Percentiles rank a stretch among this genome's conserved stretches.
These are phyloP conservation scores for Salvelinus sp. DNA, from an alignment of 2,113 vertebrate genomes.

Conservation along the genomic window DNA sequence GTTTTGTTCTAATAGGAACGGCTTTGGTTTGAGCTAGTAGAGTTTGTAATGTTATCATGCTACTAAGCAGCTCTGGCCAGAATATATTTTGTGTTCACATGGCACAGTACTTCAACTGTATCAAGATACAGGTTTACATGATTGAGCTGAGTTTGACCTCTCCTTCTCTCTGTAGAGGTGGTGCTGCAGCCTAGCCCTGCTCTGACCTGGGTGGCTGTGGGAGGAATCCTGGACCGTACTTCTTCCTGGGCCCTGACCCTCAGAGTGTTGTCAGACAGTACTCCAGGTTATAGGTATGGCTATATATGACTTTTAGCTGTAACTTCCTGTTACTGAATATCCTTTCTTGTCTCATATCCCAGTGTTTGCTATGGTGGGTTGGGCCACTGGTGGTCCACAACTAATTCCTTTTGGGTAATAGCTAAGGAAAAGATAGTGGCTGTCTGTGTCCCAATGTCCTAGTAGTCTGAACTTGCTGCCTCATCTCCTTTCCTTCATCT, in stretches of 20 bases:
- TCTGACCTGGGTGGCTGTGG: constrained; percentile 85
- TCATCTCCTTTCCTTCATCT: too few species aligned
- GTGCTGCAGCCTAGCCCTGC: constrained; percentile 88
- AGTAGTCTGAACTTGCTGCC: constrained; percentile 5
- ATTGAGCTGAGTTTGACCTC: neutral
- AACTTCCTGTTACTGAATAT: neutral
- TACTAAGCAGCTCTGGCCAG: too few species aligned
- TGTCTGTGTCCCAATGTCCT: neutral
- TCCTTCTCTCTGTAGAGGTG: constrained; percentile 77
- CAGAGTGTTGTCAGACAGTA: constrained; percentile 88
- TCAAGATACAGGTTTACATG: too few species aligned
- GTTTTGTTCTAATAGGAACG: too few species aligned
- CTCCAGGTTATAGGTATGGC: constrained; percentile 83
- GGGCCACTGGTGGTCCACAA: too few species aligned
- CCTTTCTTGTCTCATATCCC: constrained; percentile 7
- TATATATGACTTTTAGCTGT: neutral
- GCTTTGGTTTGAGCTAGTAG: too few species aligned
- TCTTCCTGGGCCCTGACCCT: constrained; percentile 91
- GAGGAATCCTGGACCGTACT: constrained; percentile 88
- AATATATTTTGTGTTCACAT: too few species aligned
- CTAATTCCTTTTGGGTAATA: too few species aligned
- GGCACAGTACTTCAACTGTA: too few species aligned
- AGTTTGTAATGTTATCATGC: too few species aligned
- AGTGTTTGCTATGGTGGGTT: too few species aligned
- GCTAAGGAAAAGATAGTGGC: too few species aligned